Conservation (phyloP, 1,140 invertebrate genomes). For the Drosophila ananassae region DNA sequence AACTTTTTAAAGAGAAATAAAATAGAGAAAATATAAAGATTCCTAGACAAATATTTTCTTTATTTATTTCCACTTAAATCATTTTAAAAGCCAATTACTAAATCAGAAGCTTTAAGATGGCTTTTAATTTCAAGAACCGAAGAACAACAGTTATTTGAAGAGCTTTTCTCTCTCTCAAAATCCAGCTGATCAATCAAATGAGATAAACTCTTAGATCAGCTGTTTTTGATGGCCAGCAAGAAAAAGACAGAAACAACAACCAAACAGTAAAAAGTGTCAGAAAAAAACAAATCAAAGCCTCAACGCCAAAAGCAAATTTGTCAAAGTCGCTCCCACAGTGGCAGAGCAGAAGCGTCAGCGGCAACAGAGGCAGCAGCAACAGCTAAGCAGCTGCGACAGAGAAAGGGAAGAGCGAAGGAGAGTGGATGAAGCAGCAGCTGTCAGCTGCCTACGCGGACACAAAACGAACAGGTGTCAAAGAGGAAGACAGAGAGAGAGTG, state of each 20-base stretch:
- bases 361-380: neutral
- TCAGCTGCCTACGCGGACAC: constrained; percentile 39
- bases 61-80: too few relatives aligned
- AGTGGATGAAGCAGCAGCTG: constrained; percentile 21
- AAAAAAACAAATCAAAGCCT: constrained; percentile 22
- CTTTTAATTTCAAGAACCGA: too few relatives aligned
- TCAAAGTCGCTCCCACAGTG: constrained; percentile 47
- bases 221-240: constrained; percentile 1
- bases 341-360: neutral
- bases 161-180: too few relatives aligned
- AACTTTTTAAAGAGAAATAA: too few relatives aligned
- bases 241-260: neutral
- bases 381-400: neutral
- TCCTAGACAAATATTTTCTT: too few relatives aligned
- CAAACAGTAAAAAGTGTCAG: neutral
- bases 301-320: constrained; percentile 54
- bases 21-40: too few relatives aligned
- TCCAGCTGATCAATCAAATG: neutral
- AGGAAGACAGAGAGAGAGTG: constrained; percentile 8
- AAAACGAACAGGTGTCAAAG: constrained; percentile 60
- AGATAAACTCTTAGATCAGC: neutral
- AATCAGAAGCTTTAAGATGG: too few relatives aligned
- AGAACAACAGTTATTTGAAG: too few relatives aligned
- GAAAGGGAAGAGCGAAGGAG: neutral
- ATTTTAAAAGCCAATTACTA: too few relatives aligned